Evolutionary conservation across 2,888 invertebrate species (phyloP).

Genomic region (Polymixis flavicincta): DNA sequence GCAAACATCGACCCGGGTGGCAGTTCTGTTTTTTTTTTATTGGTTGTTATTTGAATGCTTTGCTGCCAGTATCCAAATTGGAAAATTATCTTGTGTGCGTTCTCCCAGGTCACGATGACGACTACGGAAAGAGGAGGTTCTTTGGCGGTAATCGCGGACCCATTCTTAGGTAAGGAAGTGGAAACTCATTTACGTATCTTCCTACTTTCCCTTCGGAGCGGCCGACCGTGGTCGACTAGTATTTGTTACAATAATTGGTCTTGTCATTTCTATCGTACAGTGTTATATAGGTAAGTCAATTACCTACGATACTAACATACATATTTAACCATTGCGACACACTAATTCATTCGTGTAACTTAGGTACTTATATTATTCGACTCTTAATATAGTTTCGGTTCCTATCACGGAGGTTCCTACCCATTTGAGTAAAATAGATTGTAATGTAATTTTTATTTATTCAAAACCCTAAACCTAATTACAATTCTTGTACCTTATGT

Average conservation of each 20-base stretch:
- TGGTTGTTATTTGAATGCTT: background rate
- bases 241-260: background rate
- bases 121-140: slow-evolving; percentile 10
- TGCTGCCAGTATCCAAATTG: background rate
- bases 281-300: background rate
- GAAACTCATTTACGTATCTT: slow-evolving; percentile 34
- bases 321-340: background rate
- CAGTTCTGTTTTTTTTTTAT: background rate
- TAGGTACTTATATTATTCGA: background rate
- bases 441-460: no score
- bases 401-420: background rate
- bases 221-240: slow-evolving; percentile 2
- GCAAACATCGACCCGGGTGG: no score
- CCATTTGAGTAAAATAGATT: no score
- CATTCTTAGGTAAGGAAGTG: slow-evolving; percentile 33
- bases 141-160: slow-evolving; percentile 17
- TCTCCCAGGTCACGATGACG: background rate
- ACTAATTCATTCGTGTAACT: background rate
- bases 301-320: background rate
- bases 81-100: background rate
- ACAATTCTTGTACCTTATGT: no score
- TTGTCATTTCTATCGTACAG: background rate
- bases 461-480: no score
- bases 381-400: background rate
- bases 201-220: slow-evolving; percentile 38